Evolutionary conservation across 1,140 invertebrate genomes (phyloP).

Genomic region (Cydia amplana): DNA sequence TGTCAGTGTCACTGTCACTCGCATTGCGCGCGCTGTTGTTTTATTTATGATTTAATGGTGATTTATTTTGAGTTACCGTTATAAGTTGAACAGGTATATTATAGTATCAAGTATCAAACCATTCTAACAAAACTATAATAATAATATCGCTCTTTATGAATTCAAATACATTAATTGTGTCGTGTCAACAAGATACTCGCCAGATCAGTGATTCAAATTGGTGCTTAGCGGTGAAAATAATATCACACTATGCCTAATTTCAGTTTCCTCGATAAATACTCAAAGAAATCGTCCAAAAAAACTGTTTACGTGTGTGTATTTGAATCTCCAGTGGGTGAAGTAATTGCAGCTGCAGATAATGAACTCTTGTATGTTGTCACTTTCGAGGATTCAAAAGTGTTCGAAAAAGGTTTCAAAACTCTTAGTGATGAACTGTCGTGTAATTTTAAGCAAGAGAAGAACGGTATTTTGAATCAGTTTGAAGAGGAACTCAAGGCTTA

Average conservation of each 20-base stretch:
- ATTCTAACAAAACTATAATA: too few relatives aligned
- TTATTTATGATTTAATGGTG: too few relatives aligned
- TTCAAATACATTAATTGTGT: too few relatives aligned
- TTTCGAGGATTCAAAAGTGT: constrained; percentile 63
- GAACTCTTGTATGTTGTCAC: constrained; percentile 54
- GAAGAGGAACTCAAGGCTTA: constrained; percentile 57
- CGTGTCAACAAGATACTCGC: not conserved
- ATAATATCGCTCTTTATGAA: too few relatives aligned
- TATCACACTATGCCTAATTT: constrained; percentile 37
- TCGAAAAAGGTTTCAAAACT: constrained; percentile 52
- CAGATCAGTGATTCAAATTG: not conserved
- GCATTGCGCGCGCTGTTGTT: too few relatives aligned
- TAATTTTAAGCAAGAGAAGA: constrained; percentile 51
- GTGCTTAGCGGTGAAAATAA: not conserved
- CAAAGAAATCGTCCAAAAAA: constrained; percentile 38
- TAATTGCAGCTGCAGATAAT: constrained; percentile 59
- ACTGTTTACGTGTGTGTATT: constrained; percentile 43
- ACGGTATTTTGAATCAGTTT: constrained; percentile 53
- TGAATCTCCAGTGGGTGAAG: constrained; percentile 55
- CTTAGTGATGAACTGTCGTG: constrained; percentile 52
- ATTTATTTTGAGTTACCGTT: too few relatives aligned
- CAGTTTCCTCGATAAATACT: constrained; percentile 50
- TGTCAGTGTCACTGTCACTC: too few relatives aligned
- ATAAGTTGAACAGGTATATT: too few relatives aligned
- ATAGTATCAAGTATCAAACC: too few relatives aligned